Evolutionary conservation across 2,888 invertebrate genomes (phyloP).

Genomic region (Griposia aprilina): DNA sequence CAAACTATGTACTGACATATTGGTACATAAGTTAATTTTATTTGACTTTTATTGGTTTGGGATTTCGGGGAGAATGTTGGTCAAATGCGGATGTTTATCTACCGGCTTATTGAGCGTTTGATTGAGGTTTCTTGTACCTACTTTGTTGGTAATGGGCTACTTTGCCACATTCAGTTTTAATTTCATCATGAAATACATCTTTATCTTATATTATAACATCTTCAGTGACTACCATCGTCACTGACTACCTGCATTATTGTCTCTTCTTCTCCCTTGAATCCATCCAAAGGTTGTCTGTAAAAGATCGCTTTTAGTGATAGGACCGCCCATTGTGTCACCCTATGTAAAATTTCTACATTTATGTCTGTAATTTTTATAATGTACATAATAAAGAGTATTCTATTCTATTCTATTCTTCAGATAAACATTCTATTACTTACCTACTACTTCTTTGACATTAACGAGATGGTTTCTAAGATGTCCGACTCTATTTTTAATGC

Average conservation of each 20-base stretch:
- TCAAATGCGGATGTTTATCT: conserved; percentile 17
- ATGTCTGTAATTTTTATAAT: no score
- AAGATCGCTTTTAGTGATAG: no score
- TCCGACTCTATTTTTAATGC: neutral
- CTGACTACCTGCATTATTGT: no score
- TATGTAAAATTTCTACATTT: no score
- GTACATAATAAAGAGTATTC: no score
- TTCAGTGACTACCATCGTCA: no score
- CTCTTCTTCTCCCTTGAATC: no score
- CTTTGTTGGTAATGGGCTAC: neutral
- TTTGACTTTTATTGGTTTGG: conserved; percentile 46
- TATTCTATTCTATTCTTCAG: no score
- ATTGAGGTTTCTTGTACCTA: neutral
- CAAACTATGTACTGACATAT: conserved; percentile 16
- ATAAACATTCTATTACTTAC: neutral
- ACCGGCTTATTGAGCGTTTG: neutral
- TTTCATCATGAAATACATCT: neutral
- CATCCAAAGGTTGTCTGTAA: no score
- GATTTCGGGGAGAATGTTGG: neutral
- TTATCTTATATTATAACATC: neutral
- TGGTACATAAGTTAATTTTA: conserved; percentile 35
- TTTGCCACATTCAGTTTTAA: neutral
- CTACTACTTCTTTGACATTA: neutral
- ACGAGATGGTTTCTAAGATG: neutral
- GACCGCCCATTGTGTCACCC: no score